Conservation (phyloP, 2,113 vertebrate genomes). For the Myodes glareolus region DNA sequence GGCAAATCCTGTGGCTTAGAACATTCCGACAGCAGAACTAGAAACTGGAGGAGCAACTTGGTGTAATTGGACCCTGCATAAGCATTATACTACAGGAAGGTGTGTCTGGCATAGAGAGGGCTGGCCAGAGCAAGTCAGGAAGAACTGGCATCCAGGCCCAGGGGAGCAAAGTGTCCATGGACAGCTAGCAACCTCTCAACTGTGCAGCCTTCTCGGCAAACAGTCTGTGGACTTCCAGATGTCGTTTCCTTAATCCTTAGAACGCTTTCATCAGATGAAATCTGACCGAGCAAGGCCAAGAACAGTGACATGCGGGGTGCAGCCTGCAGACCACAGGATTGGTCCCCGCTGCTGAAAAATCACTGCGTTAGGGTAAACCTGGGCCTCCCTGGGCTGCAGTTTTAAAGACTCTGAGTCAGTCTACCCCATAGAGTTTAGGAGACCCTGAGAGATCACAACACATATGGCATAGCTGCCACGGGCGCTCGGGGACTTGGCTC, state of each 20-base stretch:
- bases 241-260: neutral
- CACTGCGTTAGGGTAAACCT: neutral
- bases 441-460: neutral
- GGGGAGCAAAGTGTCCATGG: neutral
- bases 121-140: neutral
- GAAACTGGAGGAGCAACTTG: neutral
- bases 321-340: neutral
- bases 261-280: neutral
- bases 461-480: neutral
- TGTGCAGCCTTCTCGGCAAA: neutral
- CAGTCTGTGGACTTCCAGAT: neutral
- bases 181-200: neutral
- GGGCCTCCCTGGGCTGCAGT: neutral
- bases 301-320: neutral
- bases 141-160: neutral
- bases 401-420: neutral
- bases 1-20: neutral
- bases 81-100: neutral
- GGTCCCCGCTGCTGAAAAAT: neutral
- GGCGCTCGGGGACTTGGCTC: neutral
- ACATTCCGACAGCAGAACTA: neutral
- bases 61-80: neutral
- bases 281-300: neutral
- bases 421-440: neutral
- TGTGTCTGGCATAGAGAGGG: neutral